These are phyloP conservation scores for Sinotaia quadrata DNA, from an alignment of 2,888 invertebrate species.

Conservation along the genomic window DNA sequence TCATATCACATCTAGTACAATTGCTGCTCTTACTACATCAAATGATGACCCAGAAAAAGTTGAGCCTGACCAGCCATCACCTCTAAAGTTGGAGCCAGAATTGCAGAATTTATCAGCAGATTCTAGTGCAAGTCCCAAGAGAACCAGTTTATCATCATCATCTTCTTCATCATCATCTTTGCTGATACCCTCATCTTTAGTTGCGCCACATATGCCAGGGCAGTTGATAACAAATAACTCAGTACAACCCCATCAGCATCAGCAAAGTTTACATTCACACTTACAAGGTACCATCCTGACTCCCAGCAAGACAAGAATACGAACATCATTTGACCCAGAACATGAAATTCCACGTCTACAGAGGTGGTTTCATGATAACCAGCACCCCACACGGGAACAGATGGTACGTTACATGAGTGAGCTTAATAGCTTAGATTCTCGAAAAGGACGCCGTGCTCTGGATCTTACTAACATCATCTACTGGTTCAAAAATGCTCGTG, in stretches of 20 bases:
- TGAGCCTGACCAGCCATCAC: not conserved
- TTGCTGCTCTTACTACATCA: not conserved
- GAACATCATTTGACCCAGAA: constrained; percentile 97
- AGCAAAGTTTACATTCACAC: not conserved
- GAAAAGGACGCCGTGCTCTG: constrained; percentile 87
- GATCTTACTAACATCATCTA: constrained; percentile 94
- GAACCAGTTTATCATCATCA: not conserved
- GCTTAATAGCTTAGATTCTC: constrained; percentile 91
- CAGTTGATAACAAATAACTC: not conserved
- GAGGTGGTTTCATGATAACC: constrained; percentile 96
- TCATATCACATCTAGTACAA: too few species aligned
- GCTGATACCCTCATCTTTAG: not conserved
- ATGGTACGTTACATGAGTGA: constrained; percentile 96
- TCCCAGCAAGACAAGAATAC: constrained; percentile 79
- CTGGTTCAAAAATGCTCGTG: constrained; percentile 94
- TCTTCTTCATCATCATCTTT: constrained; percentile 3
- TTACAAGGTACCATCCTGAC: constrained; percentile 29
- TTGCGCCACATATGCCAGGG: not conserved
- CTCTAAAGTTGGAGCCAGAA: constrained; percentile 1
- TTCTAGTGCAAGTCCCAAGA: not conserved
- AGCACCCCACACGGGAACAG: constrained; percentile 96
- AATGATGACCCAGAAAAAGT: not conserved
- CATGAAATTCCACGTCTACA: constrained; percentile 95
- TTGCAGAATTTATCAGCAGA: not conserved
- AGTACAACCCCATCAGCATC: not conserved